These are phyloP conservation scores for Anthoscopus minutus DNA, from an alignment of 2,113 vertebrate genomes.

Conservation along the genomic window DNA sequence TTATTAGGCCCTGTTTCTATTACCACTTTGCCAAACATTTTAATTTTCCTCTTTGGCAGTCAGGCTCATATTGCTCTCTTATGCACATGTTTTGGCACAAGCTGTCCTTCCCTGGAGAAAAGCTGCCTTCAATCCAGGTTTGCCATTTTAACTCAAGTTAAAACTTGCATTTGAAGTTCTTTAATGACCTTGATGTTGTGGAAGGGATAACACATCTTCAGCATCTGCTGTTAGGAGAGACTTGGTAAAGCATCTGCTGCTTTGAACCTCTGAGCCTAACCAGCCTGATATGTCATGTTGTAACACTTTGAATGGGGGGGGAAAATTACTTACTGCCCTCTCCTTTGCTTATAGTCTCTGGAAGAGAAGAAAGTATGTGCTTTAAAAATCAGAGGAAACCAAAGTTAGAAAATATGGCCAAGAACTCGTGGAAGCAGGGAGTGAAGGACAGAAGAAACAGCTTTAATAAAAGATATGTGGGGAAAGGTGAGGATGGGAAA, in stretches of 20 bases:
- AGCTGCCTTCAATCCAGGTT: background rate
- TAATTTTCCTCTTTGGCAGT: background rate
- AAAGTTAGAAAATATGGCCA: background rate
- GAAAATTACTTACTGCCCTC: background rate
- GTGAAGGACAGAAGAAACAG: background rate
- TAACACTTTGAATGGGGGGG: background rate
- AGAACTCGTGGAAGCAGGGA: background rate
- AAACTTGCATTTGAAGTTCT: background rate
- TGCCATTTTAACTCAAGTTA: background rate
- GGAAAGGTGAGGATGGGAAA: background rate
- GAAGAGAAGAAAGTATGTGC: background rate
- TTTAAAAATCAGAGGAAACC: background rate
- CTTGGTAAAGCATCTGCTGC: background rate
- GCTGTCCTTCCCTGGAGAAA: background rate
- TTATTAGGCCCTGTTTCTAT: background rate
- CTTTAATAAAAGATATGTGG: background rate
- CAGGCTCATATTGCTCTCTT: background rate
- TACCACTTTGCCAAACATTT: background rate
- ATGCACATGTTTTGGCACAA: accelerated
- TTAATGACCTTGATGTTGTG: background rate
- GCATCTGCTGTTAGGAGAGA: background rate
- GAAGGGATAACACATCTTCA: background rate
- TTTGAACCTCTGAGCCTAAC: background rate
- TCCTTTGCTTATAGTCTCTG: background rate
- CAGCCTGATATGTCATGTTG: background rate